A percentile compares a stretch with the other conserved stretches of the same genome.
Conservation (phyloP, 1,140 invertebrate genomes). For the Belonocnema kinseyi region DNA sequence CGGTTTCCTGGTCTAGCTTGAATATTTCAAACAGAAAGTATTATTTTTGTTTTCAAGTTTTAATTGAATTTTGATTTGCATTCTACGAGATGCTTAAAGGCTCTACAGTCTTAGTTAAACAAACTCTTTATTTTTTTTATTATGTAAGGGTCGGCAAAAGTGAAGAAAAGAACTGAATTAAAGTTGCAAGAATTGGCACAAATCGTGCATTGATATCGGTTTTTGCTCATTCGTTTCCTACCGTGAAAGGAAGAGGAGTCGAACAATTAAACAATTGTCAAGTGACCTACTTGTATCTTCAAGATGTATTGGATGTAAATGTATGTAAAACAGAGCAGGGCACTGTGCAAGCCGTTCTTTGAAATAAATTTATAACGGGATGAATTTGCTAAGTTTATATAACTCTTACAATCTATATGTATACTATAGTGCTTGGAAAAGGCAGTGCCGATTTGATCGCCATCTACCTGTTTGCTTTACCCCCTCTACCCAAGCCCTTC, state of each 20-base stretch:
- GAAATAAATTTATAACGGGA: conserved; percentile 45
- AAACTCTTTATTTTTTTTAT: too few relatives aligned
- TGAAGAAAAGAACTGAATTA: not conserved
- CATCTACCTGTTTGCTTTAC: too few relatives aligned
- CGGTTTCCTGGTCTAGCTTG: too few relatives aligned
- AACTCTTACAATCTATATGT: not conserved
- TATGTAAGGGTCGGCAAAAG: not conserved
- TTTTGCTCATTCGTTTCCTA: not conserved
- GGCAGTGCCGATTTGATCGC: too few relatives aligned
- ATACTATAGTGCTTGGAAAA: too few relatives aligned
- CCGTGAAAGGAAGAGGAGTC: not conserved
- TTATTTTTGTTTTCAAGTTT: too few relatives aligned
- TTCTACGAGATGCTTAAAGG: too few relatives aligned
- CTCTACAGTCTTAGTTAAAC: too few relatives aligned
- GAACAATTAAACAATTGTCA: conserved; percentile 68
- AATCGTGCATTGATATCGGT: conserved; percentile 2
- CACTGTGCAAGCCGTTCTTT: conserved; percentile 33
- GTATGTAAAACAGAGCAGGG: conserved; percentile 43
- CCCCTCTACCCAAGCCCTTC: too few relatives aligned
- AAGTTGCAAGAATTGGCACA: conserved; percentile 2
- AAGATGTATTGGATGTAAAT: conserved; percentile 37
- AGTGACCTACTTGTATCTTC: conserved; percentile 55
- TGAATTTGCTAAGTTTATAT: conserved; percentile 15
- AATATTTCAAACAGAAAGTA: too few relatives aligned
- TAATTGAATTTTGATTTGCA: too few relatives aligned